Evolutionary conservation across 2,113 vertebrate genomes (phyloP).

Genomic region (Channa argus): DNA sequence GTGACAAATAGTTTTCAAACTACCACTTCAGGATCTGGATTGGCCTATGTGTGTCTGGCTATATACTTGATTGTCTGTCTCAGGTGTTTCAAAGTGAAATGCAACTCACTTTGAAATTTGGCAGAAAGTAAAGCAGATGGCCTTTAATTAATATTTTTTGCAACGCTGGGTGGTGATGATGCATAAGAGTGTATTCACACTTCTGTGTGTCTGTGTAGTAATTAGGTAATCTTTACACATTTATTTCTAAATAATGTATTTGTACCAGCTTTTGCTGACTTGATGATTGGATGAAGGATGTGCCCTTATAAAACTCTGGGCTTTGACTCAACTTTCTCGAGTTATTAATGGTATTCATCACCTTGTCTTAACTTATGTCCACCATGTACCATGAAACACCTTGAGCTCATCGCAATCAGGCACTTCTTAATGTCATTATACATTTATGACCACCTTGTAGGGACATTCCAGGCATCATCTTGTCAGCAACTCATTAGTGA

Average conservation of each 20-base stretch:
- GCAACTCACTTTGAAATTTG: constrained; percentile 33
- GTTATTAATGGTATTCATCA: constrained; percentile 64
- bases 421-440: constrained; percentile 61
- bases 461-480: constrained; percentile 51
- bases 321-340: constrained; percentile 36
- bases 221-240: constrained; percentile 1
- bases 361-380: constrained; percentile 59
- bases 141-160: neutral
- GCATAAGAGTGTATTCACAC: neutral
- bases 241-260: constrained; percentile 1
- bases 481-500: constrained; percentile 64
- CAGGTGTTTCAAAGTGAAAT: constrained; percentile 29
- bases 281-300: neutral
- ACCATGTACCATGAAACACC: constrained; percentile 62
- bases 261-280: neutral
- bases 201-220: constrained; percentile 36
- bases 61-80: constrained; percentile 18
- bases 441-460: constrained; percentile 70
- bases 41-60: constrained; percentile 31
- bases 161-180: constrained; percentile 4
- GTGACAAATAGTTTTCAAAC: constrained; percentile 18
- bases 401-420: constrained; percentile 63
- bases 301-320: constrained; percentile 4
- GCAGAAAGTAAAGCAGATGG: constrained; percentile 48
- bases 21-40: constrained; percentile 3